Evolutionary conservation across 2,113 vertebrate genomes (phyloP).

Genomic region (Paramisgurnus dabryanus): DNA sequence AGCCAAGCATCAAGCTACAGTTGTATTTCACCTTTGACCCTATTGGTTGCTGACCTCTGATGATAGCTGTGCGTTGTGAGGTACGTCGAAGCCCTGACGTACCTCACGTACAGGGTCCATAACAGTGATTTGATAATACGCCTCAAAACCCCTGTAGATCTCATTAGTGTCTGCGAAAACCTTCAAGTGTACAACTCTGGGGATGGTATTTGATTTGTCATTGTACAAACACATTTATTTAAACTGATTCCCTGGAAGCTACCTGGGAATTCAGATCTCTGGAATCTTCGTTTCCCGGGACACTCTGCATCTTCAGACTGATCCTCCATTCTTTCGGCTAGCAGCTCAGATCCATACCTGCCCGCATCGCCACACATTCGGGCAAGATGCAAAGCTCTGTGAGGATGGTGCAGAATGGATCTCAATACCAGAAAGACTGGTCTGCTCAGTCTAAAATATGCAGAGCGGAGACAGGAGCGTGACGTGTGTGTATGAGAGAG

Average conservation of each 20-base stretch:
- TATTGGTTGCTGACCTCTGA: no score
- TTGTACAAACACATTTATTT: neutral
- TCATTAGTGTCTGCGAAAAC: constrained; percentile 19
- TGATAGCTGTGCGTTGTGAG: neutral
- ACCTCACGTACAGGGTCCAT: neutral
- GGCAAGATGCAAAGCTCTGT: neutral
- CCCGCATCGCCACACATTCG: neutral
- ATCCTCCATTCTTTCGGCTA: neutral
- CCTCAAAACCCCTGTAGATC: constrained; percentile 20
- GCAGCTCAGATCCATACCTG: neutral
- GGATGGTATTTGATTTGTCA: constrained; percentile 10
- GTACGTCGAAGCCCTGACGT: neutral
- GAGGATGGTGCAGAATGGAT: neutral
- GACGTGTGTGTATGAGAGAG: neutral
- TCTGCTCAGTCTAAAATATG: neutral
- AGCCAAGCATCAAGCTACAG: neutral
- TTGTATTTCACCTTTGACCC: neutral
- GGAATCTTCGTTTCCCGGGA: neutral
- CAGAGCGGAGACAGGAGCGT: constrained; percentile 1
- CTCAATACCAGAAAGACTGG: neutral
- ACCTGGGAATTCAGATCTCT: neutral
- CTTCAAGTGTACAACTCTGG: constrained; percentile 6
- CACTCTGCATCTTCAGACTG: neutral
- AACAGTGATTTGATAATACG: constrained; percentile 14
- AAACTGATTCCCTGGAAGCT: neutral